These are phyloP conservation scores for Argyra leucocephala DNA, from an alignment of 2,888 invertebrate species.

Conservation along the genomic window DNA sequence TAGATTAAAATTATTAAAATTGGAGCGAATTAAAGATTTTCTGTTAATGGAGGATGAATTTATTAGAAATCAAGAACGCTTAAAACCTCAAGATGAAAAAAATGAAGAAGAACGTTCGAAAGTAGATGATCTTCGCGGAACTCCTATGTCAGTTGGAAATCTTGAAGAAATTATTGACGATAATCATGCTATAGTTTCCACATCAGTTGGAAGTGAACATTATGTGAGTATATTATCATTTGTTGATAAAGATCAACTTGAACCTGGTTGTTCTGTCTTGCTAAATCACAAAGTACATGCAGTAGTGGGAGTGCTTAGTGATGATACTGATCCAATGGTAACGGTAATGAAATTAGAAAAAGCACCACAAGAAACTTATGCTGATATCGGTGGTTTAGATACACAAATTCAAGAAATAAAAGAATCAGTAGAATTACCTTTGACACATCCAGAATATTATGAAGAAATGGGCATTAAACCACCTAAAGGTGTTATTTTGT, in stretches of 20 bases:
- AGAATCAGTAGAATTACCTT: constrained; percentile 94
- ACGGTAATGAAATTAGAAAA: constrained; percentile 99
- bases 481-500: constrained; percentile 96
- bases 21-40: constrained; percentile 97
- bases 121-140: constrained; percentile 96
- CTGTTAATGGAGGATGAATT: constrained; percentile 99
- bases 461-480: constrained; percentile 99
- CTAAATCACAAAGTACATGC: constrained; percentile 99
- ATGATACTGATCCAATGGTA: constrained; percentile 99
- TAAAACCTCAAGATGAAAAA: constrained; percentile 98
- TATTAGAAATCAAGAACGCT: constrained; percentile 92
- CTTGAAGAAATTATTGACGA: constrained; percentile 99
- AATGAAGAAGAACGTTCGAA: constrained; percentile 97
- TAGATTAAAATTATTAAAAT: constrained; percentile 83
- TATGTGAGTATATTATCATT: constrained; percentile 98
- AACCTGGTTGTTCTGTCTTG: constrained; percentile 96
- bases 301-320: constrained; percentile 96
- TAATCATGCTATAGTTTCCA: constrained; percentile 98
- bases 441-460: constrained; percentile 99
- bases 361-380: constrained; percentile 98
- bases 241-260: constrained; percentile 98
- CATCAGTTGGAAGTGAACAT: constrained; percentile 97
- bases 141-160: constrained; percentile 99
- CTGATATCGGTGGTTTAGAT: constrained; percentile 95
- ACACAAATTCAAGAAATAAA: constrained; percentile 97